phyloP scores from a whole-genome alignment of 2,113 vertebrate species.

The Notothenia coriiceps region DNA sequence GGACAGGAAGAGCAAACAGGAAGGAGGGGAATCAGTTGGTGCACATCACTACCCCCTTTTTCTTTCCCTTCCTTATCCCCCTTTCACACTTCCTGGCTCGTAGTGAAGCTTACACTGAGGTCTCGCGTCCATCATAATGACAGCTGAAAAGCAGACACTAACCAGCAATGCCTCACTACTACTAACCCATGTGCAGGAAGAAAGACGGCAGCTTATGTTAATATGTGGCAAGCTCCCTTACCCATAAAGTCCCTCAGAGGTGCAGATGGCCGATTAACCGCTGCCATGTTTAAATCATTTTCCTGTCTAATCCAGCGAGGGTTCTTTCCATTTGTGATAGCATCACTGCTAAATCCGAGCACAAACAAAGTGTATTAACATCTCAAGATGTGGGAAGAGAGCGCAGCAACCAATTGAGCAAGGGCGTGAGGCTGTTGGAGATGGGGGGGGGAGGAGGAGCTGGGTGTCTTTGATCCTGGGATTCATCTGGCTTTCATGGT shows the following conservation, averaged over 20 bases:
- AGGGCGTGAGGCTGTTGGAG: slow-evolving; percentile 76
- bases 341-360: slow-evolving; percentile 77
- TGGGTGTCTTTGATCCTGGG: slow-evolving; percentile 83
- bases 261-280: slow-evolving; percentile 69
- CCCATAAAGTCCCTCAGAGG: slow-evolving; percentile 53
- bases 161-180: slow-evolving; percentile 40
- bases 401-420: slow-evolving; percentile 71
- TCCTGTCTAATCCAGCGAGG: slow-evolving; percentile 72
- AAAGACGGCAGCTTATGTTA: slow-evolving; percentile 70
- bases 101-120: slow-evolving; percentile 42
- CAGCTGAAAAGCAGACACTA: slow-evolving; percentile 63
- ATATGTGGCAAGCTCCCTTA: slow-evolving; percentile 39
- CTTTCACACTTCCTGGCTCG: slow-evolving; percentile 49
- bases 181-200: slow-evolving; percentile 48
- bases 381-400: slow-evolving; percentile 83
- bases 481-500: slow-evolving; percentile 88
- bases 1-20: slow-evolving; percentile 72
- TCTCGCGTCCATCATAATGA: slow-evolving; percentile 69
- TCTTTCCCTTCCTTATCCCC: slow-evolving; percentile 37
- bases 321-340: slow-evolving; percentile 72
- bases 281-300: slow-evolving; percentile 77
- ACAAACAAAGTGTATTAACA: slow-evolving; percentile 82
- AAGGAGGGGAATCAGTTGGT: slow-evolving; percentile 75
- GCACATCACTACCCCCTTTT: slow-evolving; percentile 80
- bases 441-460: slow-evolving; percentile 1